Evolutionary conservation across 2,797 vertebrate genomes (phyloP), one percentile per base, ranked within the genome.

Genomic region (Spondyliosoma cantharus): DNA sequence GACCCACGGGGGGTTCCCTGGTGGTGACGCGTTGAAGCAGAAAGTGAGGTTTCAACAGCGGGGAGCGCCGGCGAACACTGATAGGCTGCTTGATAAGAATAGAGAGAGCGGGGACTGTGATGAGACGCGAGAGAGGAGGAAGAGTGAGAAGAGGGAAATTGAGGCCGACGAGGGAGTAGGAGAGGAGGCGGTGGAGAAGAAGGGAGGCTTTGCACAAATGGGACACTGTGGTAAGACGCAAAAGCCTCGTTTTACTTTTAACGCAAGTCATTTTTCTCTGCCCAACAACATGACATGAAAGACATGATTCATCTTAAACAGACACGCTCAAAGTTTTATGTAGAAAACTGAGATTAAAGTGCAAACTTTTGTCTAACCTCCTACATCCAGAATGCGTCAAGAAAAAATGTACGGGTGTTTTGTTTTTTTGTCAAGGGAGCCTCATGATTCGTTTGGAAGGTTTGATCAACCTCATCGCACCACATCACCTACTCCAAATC

Each of bases 81-180:
- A 80, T 82, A 94, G 84, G 90, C 94, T 71, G 88, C 74, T 25
- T 1, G 92, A 91, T 45, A 93, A 95, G 87, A 93, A 71, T 8
- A 86, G 90, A 76, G 93, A 90, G 24, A 81, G 71, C 3, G 89
- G 72, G 3, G 89, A 87, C 19, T 15, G 52, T 3, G 91, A 90
- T 0, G 85, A 84, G 19, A 43, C 48, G 0, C 87, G 48, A 27
- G 88, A 91, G 67, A 89, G 77, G 74, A 90, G 73, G 76, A 93
- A 69, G 85, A 85, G 17, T 15, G 91, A 91, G 48, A 91, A 77
- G 24, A 90, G 90, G 76, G 93, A 87, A 73, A 92, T 92, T 0
- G 93, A 95, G 77, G 92, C 93, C 0, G 94, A 95, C 32, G 94
- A 94, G 86, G 94, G 93, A 68, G 89, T 94, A 0, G 93, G 93